Evolutionary conservation across 1,140 invertebrate genomes (phyloP).

Genomic region (Trinorchestia longiramus): DNA sequence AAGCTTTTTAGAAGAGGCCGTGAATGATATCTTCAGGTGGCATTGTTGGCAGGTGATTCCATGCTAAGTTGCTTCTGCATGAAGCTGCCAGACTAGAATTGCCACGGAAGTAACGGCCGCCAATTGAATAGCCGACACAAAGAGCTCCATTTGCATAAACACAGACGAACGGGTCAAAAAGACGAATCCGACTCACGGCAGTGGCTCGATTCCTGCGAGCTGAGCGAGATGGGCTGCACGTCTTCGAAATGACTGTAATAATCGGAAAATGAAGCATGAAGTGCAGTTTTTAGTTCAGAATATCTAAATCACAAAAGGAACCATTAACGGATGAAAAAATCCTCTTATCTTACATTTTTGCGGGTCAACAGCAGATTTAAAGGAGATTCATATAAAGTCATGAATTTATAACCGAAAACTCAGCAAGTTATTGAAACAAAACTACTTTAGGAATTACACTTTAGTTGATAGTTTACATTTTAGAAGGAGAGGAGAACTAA

Average conservation of each 20-base stretch:
- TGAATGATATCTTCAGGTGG: constrained; percentile 17
- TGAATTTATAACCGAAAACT: too few species aligned
- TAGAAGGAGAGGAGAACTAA: not conserved
- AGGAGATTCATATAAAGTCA: too few species aligned
- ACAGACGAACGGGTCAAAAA: constrained; percentile 35
- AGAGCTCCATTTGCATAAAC: constrained; percentile 54
- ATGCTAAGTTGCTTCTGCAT: constrained; percentile 49
- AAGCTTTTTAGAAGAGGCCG: not conserved
- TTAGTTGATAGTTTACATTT: not conserved
- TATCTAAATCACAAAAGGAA: not conserved
- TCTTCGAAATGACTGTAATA: not conserved
- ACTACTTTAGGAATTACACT: not conserved
- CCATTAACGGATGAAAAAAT: not conserved
- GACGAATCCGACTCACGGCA: not conserved
- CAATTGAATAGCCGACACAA: constrained; percentile 52
- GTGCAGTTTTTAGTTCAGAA: not conserved
- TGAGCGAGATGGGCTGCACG: not conserved
- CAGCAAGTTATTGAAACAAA: too few species aligned
- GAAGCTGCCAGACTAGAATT: constrained; percentile 53
- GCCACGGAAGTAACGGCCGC: constrained; percentile 41
- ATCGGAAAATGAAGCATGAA: not conserved
- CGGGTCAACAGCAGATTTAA: too few species aligned
- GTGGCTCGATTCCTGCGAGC: not conserved
- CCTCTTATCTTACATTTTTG: not conserved
- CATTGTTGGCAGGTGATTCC: constrained; percentile 54